Conservation (phyloP, 2,888 invertebrate genomes). For the Phalera bucephala region DNA sequence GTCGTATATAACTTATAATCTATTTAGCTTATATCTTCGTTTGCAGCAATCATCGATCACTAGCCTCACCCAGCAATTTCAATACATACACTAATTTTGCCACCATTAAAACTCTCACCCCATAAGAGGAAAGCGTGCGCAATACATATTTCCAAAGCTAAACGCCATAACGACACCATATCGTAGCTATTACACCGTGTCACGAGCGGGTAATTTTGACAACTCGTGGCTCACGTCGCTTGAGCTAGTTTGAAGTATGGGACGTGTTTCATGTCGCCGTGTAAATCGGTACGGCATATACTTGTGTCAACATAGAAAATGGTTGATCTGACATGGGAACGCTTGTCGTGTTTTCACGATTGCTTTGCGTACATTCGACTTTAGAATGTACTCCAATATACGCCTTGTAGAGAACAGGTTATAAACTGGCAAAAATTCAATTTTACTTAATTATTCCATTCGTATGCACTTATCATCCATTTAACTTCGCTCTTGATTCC, state of each 20-base stretch:
- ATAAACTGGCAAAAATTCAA: too few species aligned
- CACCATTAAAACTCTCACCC: background rate
- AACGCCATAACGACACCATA: slow-evolving; percentile 1
- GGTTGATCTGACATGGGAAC: background rate
- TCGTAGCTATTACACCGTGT: slow-evolving; percentile 32
- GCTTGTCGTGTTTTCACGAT: too few species aligned
- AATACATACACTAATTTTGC: background rate
- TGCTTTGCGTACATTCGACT: too few species aligned
- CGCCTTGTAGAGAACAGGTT: too few species aligned
- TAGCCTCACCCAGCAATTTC: too few species aligned
- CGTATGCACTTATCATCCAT: too few species aligned
- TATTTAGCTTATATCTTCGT: too few species aligned
- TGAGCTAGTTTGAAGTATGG: slow-evolving; percentile 40
- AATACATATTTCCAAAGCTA: background rate
- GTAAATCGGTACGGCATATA: slow-evolving; percentile 21
- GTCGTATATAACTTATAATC: too few species aligned
- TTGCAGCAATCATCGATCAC: too few species aligned
- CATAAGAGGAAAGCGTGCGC: slow-evolving; percentile 1
- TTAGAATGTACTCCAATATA: too few species aligned
- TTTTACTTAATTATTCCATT: too few species aligned
- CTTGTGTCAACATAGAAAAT: background rate
- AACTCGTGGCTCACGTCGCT: slow-evolving; percentile 34
- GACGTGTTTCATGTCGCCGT: slow-evolving; percentile 29
- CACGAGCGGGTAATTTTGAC: slow-evolving; percentile 58
- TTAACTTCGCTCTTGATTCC: background rate